phyloP scores from a whole-genome alignment of 1,140 invertebrate genomes.

The Ephestia elutella region DNA sequence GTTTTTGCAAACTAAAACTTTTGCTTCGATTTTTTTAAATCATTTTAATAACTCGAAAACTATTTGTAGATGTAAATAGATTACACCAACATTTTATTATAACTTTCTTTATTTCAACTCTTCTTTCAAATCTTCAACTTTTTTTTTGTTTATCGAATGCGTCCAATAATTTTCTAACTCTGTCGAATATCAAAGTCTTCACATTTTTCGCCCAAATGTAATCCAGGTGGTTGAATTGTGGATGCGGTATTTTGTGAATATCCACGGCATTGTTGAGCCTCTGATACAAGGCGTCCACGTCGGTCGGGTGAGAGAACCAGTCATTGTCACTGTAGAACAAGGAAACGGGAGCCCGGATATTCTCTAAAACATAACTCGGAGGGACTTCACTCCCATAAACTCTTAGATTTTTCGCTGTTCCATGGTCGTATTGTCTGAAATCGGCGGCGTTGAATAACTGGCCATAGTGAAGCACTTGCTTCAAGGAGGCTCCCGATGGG shows the following conservation, averaged over 20 bases:
- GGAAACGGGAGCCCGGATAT: conserved; percentile 76
- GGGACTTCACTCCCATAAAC: conserved; percentile 70
- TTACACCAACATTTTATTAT: background rate
- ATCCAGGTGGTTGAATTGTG: conserved; percentile 75
- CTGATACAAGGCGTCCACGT: conserved; percentile 59
- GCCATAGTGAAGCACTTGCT: conserved; percentile 84
- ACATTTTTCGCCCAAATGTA: conserved; percentile 75
- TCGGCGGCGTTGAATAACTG: conserved; percentile 73
- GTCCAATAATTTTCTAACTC: conserved; percentile 40
- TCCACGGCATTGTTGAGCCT: conserved; percentile 64
- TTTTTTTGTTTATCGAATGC: background rate
- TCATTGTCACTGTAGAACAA: conserved; percentile 80
- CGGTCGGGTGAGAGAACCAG: conserved; percentile 73
- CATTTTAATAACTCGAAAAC: too few species aligned
- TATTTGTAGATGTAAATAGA: too few species aligned
- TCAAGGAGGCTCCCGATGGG: conserved; percentile 85
- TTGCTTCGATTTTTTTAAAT: too few species aligned
- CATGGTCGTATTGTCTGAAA: conserved; percentile 71
- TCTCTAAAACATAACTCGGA: conserved; percentile 77
- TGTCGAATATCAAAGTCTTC: conserved; percentile 56
- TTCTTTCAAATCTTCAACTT: too few species aligned
- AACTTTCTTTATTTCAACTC: background rate
- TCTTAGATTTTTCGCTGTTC: conserved; percentile 52
- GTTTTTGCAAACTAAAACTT: too few species aligned
- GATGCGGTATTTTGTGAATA: conserved; percentile 51